Base-by-base conservation (phyloP, 2,888 invertebrate genomes). In the Spodoptera picta region DNA sequence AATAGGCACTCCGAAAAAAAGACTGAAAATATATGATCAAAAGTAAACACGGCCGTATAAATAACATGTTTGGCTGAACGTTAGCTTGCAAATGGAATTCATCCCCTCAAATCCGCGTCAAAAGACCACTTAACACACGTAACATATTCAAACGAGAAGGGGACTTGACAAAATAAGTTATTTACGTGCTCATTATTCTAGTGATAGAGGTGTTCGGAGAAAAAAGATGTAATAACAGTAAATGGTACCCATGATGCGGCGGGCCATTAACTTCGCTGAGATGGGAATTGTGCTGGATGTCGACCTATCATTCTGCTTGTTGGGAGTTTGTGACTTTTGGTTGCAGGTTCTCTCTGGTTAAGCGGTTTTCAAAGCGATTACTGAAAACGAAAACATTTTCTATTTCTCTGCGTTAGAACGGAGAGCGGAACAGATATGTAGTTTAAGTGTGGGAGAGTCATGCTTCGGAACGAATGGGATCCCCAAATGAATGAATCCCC, bases 171-270 rank as follows among this genome's bases (percentile, higher is more conserved):
- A 87, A 89, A 88, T 88, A 86, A 87, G 87, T 91, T 88, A 90
- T 89, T 87, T 87, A 84, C 81, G 86, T 86, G 87, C 85, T 88
- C 89, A 87, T 92, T 90, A 88, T 81, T 85, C 84, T 73, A 79
- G 82, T 83, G 85, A 90, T 89, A 88, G 88, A 90, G 86, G 87
- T 88, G 86, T 88, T 85, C 80, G 73, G 80, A 82, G 77, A 83
- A 87, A 82, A 82, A 84, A 85, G 83, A 78, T 84, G 88, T 88
- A 90, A 91, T 92, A 91, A 89, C 86, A 79, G 90, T 85, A 87
- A 91, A 91, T 90, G 92, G 86, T 80, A 75, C 83, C 85, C 86
- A 89, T 89, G 87, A 83, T 70, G 84, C 73, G 80, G 83, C 81
- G 81, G 69, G 81, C 84, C 86, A 88, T 91, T 90, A 90, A 90